These are phyloP conservation scores for Oncorhynchus kisutch DNA, from an alignment of 2,113 vertebrate species.

Conservation along the genomic window DNA sequence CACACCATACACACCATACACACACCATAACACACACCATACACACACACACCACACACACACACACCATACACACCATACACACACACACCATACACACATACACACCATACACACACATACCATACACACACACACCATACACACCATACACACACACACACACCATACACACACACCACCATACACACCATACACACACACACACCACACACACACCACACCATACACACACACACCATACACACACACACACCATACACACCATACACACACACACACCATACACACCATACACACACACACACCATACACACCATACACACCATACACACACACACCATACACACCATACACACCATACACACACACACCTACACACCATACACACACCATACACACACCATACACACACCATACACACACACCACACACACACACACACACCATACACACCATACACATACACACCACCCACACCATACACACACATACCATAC, in stretches of 20 bases:
- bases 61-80: conserved; percentile 15
- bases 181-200: neutral
- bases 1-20: conserved; percentile 15
- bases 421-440: neutral
- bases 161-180: neutral
- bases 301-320: neutral
- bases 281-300: neutral
- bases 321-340: conserved; percentile 7
- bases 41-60: neutral
- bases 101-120: too few species aligned
- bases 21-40: neutral
- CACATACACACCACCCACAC: too few species aligned
- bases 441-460: neutral
- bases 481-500: neutral
- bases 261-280: conserved; percentile 9
- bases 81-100: conserved; percentile 9
- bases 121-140: neutral
- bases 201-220: conserved; percentile 11
- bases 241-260: conserved; percentile 2
- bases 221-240: too few species aligned
- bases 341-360: neutral
- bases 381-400: conserved; percentile 3
- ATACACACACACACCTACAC: neutral
- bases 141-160: conserved; percentile 8
- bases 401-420: neutral